Evolutionary conservation across 2,113 vertebrate species (phyloP).

Genomic region (Heloderma charlesbogerti): DNA sequence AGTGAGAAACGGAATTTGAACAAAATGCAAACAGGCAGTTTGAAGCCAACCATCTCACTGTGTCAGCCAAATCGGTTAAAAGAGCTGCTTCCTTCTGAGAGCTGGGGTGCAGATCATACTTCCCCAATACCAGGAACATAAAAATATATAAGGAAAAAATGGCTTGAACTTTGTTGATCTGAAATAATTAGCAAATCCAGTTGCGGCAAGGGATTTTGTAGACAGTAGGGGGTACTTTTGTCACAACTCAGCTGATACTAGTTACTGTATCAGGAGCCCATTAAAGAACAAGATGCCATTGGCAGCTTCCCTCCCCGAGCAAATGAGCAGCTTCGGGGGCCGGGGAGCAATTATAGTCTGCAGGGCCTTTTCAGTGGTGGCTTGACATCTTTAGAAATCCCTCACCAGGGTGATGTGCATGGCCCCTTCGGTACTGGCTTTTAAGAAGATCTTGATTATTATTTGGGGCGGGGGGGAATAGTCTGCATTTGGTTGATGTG

Average conservation of each 20-base stretch:
- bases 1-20: conserved; percentile 34
- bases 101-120: neutral
- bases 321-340: neutral
- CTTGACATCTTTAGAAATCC: too few species aligned
- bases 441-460: too few species aligned
- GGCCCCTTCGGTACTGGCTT: too few species aligned
- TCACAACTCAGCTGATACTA: conserved; percentile 30
- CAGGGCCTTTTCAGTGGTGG: too few species aligned
- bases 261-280: neutral
- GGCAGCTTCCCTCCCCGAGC: neutral
- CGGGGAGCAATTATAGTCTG: too few species aligned
- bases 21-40: conserved; percentile 33
- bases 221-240: conserved; percentile 10
- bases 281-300: conserved; percentile 22
- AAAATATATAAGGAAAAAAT: neutral
- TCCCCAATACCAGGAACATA: neutral
- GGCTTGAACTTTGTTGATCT: neutral
- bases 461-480: too few species aligned
- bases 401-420: too few species aligned
- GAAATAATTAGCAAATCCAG: neutral
- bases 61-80: neutral
- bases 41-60: neutral
- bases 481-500: too few species aligned
- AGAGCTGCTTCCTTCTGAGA: neutral
- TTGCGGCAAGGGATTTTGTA: neutral